Conservation (phyloP, 64 coral and sea anemone genomes). For the Hydrozoanthus tunicans region DNA sequence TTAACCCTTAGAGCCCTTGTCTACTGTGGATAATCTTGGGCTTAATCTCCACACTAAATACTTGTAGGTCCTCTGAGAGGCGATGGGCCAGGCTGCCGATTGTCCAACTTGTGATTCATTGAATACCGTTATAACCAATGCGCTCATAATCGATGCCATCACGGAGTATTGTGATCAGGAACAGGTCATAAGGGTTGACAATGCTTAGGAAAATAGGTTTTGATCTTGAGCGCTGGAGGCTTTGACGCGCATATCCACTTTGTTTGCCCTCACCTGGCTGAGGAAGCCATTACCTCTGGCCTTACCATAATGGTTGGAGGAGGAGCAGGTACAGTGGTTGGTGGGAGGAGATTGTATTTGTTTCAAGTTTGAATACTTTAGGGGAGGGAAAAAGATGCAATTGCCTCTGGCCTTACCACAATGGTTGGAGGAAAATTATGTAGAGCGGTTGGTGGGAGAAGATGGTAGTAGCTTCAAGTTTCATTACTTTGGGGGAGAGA, state of each 20-base stretch:
- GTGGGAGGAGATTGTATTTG: too few relatives aligned
- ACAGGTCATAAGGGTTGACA: slow-evolving; percentile 70
- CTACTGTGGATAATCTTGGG: too few relatives aligned
- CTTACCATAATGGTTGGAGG: slow-evolving; percentile 81
- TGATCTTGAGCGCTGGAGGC: slow-evolving; percentile 78
- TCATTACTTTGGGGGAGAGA: too few relatives aligned
- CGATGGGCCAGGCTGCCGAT: slow-evolving; percentile 77
- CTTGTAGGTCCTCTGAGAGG: slow-evolving; percentile 68
- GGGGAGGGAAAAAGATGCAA: slow-evolving; percentile 39
- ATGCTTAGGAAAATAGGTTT: slow-evolving; percentile 65
- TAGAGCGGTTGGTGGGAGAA: neutral
- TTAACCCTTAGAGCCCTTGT: too few relatives aligned
- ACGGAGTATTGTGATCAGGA: slow-evolving; percentile 68
- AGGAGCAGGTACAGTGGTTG: slow-evolving; percentile 56
- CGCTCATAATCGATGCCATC: slow-evolving; percentile 79
- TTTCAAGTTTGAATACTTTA: too few relatives aligned
- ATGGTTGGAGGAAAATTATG: slow-evolving; percentile 83
- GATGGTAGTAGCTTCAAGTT: too few relatives aligned
- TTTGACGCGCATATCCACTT: slow-evolving; percentile 83
- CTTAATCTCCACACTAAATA: neutral
- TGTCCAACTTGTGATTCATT: slow-evolving; percentile 43
- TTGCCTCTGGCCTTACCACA: slow-evolving; percentile 78
- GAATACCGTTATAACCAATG: slow-evolving; percentile 82
- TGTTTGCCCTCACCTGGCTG: slow-evolving; percentile 79
- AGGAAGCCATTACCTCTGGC: slow-evolving; percentile 79